phyloP scores from a whole-genome alignment of 2,797 vertebrate genomes.

The Melanotaenia maccullochi region DNA sequence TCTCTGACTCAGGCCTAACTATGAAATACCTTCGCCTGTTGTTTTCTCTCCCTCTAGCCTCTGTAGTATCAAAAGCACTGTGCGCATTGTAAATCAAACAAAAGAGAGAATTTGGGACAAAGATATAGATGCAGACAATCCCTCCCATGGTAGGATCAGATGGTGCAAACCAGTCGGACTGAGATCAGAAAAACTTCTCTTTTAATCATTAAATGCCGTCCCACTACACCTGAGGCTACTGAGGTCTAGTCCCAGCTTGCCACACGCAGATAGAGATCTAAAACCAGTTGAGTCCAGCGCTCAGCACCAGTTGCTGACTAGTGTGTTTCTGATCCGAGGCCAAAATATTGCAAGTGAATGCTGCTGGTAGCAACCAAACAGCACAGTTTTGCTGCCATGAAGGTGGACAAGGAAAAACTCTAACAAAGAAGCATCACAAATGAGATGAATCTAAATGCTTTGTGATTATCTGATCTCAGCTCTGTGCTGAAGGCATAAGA shows the following conservation, averaged over 20 bases:
- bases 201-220: constrained; percentile 46
- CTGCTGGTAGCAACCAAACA: constrained; percentile 44
- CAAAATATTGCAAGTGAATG: constrained; percentile 35
- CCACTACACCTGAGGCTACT: constrained; percentile 58
- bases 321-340: constrained; percentile 28
- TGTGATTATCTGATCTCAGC: constrained; percentile 20
- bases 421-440: constrained; percentile 1
- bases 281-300: constrained; percentile 29
- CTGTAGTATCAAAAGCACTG: constrained; percentile 59
- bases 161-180: constrained; percentile 28
- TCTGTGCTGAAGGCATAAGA: constrained; percentile 3
- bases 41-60: constrained; percentile 72
- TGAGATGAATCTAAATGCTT: constrained; percentile 14
- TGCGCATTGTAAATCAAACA: constrained; percentile 51
- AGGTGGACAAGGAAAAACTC: constrained; percentile 20
- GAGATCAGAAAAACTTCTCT: constrained; percentile 30
- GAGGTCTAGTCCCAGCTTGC: constrained; percentile 54
- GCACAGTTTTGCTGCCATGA: constrained; percentile 12
- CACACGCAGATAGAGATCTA: constrained; percentile 38
- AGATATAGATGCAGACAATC: constrained; percentile 31
- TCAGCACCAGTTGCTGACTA: constrained; percentile 30
- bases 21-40: constrained; percentile 81
- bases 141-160: constrained; percentile 6
- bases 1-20: constrained; percentile 82
- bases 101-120: constrained; percentile 43